phyloP scores from a whole-genome alignment of 2,888 invertebrate genomes.

The Sthenelais limicola region DNA sequence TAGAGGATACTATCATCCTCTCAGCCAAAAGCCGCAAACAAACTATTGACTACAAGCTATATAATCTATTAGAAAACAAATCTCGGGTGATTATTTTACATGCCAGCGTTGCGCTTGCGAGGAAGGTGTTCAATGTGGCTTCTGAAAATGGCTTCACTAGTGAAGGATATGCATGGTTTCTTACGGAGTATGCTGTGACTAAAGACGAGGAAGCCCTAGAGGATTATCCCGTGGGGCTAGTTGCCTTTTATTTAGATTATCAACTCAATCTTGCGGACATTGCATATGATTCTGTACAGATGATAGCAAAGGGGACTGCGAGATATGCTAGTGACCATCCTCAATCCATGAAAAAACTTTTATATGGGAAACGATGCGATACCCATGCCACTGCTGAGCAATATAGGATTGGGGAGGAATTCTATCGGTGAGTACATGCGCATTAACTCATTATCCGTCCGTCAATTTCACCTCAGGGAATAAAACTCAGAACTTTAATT shows the following conservation, averaged over 20 bases:
- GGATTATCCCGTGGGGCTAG: slow-evolving; percentile 58
- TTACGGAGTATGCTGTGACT: slow-evolving; percentile 63
- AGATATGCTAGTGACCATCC: background rate
- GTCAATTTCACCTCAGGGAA: too few relatives aligned
- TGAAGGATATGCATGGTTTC: slow-evolving; percentile 65
- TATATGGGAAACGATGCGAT: slow-evolving; percentile 14
- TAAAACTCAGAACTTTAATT: too few relatives aligned
- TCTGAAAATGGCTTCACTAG: slow-evolving; percentile 54
- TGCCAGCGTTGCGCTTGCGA: slow-evolving; percentile 56
- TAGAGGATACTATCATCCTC: slow-evolving; percentile 59
- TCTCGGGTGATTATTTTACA: slow-evolving; percentile 62
- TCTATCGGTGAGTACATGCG: slow-evolving; percentile 36
- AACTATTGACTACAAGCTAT: slow-evolving; percentile 48
- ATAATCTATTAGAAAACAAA: slow-evolving; percentile 48
- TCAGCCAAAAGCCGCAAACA: slow-evolving; percentile 34
- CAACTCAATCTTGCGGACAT: slow-evolving; percentile 9
- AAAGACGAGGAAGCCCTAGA: slow-evolving; percentile 54
- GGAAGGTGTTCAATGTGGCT: slow-evolving; percentile 55
- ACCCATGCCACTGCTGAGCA: slow-evolving; percentile 40
- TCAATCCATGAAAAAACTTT: background rate
- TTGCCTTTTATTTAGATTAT: slow-evolving; percentile 44
- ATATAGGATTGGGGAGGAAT: slow-evolving; percentile 28
- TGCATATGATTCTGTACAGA: slow-evolving; percentile 31
- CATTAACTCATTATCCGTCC: background rate
- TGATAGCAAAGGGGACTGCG: slow-evolving; percentile 36